Evolutionary conservation across 2,888 invertebrate species (phyloP).

Genomic region (Caenorhabditis doughertyi): DNA sequence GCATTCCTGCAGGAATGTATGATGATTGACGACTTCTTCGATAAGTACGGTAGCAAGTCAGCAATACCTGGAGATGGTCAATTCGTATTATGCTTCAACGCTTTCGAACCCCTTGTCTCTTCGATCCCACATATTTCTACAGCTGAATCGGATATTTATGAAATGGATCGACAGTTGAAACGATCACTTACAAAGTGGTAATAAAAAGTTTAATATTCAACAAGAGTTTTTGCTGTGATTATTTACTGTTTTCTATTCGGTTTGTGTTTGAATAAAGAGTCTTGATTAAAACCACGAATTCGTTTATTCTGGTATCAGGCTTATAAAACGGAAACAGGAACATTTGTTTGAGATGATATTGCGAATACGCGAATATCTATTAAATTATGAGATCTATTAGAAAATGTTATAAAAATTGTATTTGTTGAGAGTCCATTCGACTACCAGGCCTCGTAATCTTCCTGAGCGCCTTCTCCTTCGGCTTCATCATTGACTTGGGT

Average conservation of each 20-base stretch:
- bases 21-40: conserved; percentile 67
- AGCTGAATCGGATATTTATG: conserved; percentile 63
- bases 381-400: not conserved
- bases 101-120: conserved; percentile 67
- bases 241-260: too few species aligned
- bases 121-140: conserved; percentile 74
- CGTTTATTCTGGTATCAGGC: not conserved
- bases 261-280: too few species aligned
- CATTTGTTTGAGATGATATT: not conserved
- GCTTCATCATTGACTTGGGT: conserved; percentile 8
- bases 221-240: not conserved
- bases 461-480: conserved; percentile 10
- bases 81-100: conserved; percentile 72
- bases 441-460: conserved; percentile 51
- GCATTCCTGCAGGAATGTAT: conserved; percentile 71
- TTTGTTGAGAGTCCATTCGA: too few species aligned
- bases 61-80: conserved; percentile 62
- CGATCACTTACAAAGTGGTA: conserved; percentile 58
- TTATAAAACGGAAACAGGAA: too few species aligned
- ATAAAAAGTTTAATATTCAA: not conserved
- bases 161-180: conserved; percentile 71
- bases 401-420: not conserved
- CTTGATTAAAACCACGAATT: too few species aligned
- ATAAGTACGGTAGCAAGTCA: conserved; percentile 56
- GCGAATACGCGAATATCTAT: not conserved